These are phyloP conservation scores for Apis cerana DNA, from an alignment of 1,140 invertebrate genomes.

Conservation along the genomic window DNA sequence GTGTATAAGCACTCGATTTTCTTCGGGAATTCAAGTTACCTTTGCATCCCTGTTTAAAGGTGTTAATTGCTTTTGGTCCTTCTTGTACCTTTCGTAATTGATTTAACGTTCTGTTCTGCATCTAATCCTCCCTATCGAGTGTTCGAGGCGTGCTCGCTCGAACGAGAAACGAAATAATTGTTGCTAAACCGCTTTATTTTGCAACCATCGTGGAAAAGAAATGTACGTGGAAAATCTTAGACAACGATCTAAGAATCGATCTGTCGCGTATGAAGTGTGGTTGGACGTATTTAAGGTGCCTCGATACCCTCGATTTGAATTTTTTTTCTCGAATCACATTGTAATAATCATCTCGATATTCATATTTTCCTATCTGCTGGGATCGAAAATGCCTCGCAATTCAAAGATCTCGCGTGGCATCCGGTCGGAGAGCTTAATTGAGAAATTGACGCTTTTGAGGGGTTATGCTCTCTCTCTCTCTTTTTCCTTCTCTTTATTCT, in stretches of 20 bases:
- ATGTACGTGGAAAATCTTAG: not conserved
- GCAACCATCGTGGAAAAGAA: not conserved
- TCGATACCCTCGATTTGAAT: not conserved
- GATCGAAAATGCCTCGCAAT: constrained; percentile 48
- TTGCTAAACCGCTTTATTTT: not conserved
- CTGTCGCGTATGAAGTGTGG: not conserved
- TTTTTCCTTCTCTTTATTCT: constrained; percentile 5
- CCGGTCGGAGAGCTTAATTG: constrained; percentile 65
- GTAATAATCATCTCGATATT: too few species aligned
- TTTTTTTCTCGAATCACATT: not conserved
- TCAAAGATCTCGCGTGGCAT: constrained; percentile 39
- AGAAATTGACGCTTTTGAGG: constrained; percentile 75
- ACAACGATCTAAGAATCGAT: not conserved
- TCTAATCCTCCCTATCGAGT: constrained; percentile 10
- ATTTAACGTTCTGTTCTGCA: constrained; percentile 26
- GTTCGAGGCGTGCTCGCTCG: constrained; percentile 3
- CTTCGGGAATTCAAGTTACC: not conserved
- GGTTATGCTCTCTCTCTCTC: constrained; percentile 55
- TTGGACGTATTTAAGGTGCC: constrained; percentile 28
- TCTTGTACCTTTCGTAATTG: constrained; percentile 50
- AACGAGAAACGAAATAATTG: constrained; percentile 6
- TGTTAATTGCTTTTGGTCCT: constrained; percentile 54
- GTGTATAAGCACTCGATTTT: not conserved
- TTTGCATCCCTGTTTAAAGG: constrained; percentile 25
- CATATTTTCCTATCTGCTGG: not conserved